A percentile compares a stretch with the other conserved stretches of the same genome.
Evolutionary conservation across 2,113 vertebrate genomes (phyloP).

Genomic region (Uria lomvia): DNA sequence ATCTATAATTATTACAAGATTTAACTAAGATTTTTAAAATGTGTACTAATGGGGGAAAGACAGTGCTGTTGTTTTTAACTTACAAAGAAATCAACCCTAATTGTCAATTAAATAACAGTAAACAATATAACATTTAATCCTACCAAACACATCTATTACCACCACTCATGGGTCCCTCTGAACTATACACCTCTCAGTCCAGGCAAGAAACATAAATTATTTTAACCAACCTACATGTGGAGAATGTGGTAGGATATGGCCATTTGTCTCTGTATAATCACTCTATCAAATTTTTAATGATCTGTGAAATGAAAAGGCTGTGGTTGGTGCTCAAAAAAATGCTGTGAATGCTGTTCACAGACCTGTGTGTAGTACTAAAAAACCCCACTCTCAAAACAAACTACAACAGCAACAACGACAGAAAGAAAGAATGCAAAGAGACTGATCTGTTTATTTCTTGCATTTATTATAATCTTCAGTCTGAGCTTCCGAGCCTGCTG

Average conservation of each 20-base stretch:
- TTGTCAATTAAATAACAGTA: not conserved
- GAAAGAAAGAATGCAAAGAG: not conserved
- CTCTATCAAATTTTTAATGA: not conserved
- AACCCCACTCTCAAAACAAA: not conserved
- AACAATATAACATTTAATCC: not conserved
- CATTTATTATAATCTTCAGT: not conserved
- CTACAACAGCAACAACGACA: not conserved
- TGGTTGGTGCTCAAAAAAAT: not conserved
- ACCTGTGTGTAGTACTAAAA: not conserved
- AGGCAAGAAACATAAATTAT: not conserved
- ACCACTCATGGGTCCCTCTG: not conserved
- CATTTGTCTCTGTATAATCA: not conserved
- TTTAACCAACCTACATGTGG: not conserved
- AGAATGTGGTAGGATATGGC: not conserved
- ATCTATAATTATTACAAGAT: not conserved
- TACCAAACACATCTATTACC: not conserved
- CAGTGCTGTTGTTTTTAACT: not conserved
- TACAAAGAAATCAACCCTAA: not conserved
- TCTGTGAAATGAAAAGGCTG: not conserved
- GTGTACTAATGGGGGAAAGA: not conserved
- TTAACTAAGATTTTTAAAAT: not conserved
- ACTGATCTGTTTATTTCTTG: not conserved
- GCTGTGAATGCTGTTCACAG: not conserved
- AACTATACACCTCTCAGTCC: not conserved
- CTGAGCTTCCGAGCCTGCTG: not conserved